These are phyloP conservation scores for Anolis carolinensis DNA, from an alignment of 2,113 vertebrate genomes.

Conservation along the genomic window DNA sequence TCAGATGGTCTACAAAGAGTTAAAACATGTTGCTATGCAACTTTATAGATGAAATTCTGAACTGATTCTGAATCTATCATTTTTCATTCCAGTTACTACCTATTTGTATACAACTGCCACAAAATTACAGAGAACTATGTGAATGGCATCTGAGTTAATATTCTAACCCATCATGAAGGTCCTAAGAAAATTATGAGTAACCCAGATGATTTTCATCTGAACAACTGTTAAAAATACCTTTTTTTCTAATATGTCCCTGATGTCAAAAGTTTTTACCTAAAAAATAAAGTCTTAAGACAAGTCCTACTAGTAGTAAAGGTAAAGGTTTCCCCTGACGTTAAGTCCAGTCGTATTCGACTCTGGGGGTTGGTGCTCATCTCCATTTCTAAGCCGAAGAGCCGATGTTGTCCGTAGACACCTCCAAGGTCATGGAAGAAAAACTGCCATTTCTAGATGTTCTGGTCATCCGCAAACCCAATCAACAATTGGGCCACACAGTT, in stretches of 20 bases:
- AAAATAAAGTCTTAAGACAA: slow-evolving; percentile 12
- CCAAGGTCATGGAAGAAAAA: too few relatives aligned
- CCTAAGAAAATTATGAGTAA: neutral
- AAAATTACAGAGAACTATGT: neutral
- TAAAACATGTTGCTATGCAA: neutral
- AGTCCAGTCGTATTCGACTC: too few relatives aligned
- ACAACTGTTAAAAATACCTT: neutral
- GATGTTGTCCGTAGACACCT: too few relatives aligned
- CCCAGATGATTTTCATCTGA: neutral
- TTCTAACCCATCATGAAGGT: neutral
- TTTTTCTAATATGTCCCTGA: neutral
- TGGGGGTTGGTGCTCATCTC: too few relatives aligned
- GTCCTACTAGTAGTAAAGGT: too few relatives aligned
- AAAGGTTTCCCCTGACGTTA: too few relatives aligned
- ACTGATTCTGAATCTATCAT: neutral
- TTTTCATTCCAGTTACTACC: too few relatives aligned
- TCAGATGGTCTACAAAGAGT: neutral
- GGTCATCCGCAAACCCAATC: too few relatives aligned
- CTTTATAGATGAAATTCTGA: neutral
- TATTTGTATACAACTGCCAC: neutral
- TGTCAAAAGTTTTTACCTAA: neutral
- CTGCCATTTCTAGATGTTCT: too few relatives aligned
- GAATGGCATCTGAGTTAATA: neutral
- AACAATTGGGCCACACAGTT: too few relatives aligned
- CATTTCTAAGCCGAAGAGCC: too few relatives aligned